Base-by-base conservation (phyloP, 2,888 invertebrate genomes). In the Epinotia nisella region DNA sequence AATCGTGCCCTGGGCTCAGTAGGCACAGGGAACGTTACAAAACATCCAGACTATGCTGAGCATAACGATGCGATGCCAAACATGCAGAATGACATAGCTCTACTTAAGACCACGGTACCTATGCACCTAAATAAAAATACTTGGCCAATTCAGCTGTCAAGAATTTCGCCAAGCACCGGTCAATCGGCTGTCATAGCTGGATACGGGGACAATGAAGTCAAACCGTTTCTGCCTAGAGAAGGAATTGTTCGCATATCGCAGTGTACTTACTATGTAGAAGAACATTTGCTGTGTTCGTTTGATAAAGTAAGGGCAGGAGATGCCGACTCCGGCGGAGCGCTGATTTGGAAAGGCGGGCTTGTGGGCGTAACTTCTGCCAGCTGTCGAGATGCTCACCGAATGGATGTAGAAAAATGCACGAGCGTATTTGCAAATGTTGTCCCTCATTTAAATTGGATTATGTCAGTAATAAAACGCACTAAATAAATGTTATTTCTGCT, bases 311-410 rank as follows among this genome's bases (percentile, higher is more conserved):
- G 77, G 21, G 77, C 78, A 0, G 83, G 79, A 0, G 0, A 21
- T 0, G 83, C 82, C 0, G 83, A 85, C 65, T 84, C 83, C 0
- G 85, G 84, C 5, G 84, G 84, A 0, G 67, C 85, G 0, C 24
- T 85, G 29, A 64, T 78, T 0, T 78, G 76, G 0, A 74, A 73
- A 4, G 77, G 76, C 7, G 69, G 35, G 3, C 75, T 85, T 41
- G 64, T 80, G 2, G 84, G 84, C 3, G 78, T 85, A 0, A 80
- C 75, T 4, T 79, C 82, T 0, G 70, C 71, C 0, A 76, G 79
- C 59, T 81, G 80, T 51, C 13, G 0, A 0, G 13, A 78, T n/a
- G 77, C 59, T 0, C n/a, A 67, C 3, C 13, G 9, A 9, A n/a
- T 72, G 1, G 7, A 71, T 24, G 2, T 65, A 0, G 68, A 76